phyloP scores from a whole-genome alignment of 2,888 invertebrate species.

The Ectemnius lituratus region DNA sequence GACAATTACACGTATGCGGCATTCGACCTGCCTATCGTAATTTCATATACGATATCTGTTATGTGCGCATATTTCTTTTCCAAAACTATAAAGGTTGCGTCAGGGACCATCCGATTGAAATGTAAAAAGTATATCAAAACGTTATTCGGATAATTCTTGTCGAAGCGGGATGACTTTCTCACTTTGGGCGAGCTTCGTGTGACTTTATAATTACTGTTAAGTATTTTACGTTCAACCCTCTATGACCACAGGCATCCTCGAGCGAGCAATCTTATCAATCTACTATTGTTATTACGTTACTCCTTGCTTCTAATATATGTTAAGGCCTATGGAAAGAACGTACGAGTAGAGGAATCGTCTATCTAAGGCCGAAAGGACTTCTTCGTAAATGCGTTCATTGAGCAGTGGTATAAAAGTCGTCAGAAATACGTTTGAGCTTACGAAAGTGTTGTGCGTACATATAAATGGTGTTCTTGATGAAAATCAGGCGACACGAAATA shows the following conservation, averaged over 20 bases:
- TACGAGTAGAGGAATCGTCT: slow-evolving; percentile 9
- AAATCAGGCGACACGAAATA: slow-evolving; percentile 13
- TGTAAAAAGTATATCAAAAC: slow-evolving; percentile 59
- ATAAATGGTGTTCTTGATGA: neutral
- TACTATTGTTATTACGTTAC: too few species aligned
- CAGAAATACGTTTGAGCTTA: slow-evolving; percentile 12
- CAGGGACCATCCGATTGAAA: slow-evolving; percentile 23
- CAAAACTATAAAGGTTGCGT: too few species aligned
- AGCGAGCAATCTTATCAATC: too few species aligned
- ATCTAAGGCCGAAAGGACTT: slow-evolving; percentile 1
- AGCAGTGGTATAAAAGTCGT: slow-evolving; percentile 6
- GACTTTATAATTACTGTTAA: slow-evolving; percentile 5
- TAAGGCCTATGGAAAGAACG: slow-evolving; percentile 30
- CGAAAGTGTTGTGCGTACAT: slow-evolving; percentile 11
- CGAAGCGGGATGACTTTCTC: too few species aligned
- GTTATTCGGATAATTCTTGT: neutral
- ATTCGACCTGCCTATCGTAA: neutral
- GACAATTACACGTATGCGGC: slow-evolving; percentile 49
- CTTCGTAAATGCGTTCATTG: neutral
- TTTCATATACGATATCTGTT: too few species aligned
- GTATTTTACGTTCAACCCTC: slow-evolving; percentile 9
- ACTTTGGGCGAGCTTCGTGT: too few species aligned
- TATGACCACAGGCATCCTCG: too few species aligned
- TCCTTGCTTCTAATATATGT: slow-evolving; percentile 2
- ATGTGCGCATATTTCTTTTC: neutral